Evolutionary conservation across 2,797 vertebrate genomes (phyloP), one percentile per base, ranked within the genome.

Genomic region (Sciurus carolinensis): DNA sequence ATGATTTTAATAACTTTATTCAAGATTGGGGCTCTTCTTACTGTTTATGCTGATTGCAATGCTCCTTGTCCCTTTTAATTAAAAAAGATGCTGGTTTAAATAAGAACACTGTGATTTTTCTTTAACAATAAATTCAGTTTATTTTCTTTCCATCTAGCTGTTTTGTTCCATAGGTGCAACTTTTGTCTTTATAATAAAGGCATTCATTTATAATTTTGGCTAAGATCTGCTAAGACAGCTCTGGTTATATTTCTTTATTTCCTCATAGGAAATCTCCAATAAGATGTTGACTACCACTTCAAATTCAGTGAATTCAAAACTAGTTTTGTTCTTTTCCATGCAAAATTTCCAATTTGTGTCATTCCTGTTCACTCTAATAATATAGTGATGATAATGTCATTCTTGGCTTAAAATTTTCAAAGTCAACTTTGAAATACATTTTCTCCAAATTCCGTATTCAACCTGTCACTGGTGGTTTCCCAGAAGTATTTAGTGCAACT

Each of bases 251-350:
- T 93, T 80, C 39, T 72, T 7, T 64, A 2, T 85, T 66, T 84
- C 75, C 36, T 95, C n/a, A 26, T 17, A 62, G 47, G 80, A 73
- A 5, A 59, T 36, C 24, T 47, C 39, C 10, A 33, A 28, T 44
- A 52, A 80, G 11, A 93, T 69, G 7, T 57, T 47, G 62, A 44
- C 76, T 24, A 88, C 39, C 81, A 73, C 20, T 92, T 89, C n/a
- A 57, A 89, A 83, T 15, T 88, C 50, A 67, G 22, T 33, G 7
- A 28, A 85, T 84, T 85, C 64, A 71, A 92, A 93, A 87, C 22
- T 73, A 52, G 18, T 36, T 30, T 64, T 80, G 50, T 66, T 84
- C 30, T 80, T 94, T 10, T 12, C 12, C 18, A 47, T 30, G 39
- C 17, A 71, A 24, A 80, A 59, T 36, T 44, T 64, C 22, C 33